A percentile compares a stretch with the other conserved stretches of the same genome.
Conservation (phyloP, 2,888 invertebrate species). For the Machimus rusticus region DNA sequence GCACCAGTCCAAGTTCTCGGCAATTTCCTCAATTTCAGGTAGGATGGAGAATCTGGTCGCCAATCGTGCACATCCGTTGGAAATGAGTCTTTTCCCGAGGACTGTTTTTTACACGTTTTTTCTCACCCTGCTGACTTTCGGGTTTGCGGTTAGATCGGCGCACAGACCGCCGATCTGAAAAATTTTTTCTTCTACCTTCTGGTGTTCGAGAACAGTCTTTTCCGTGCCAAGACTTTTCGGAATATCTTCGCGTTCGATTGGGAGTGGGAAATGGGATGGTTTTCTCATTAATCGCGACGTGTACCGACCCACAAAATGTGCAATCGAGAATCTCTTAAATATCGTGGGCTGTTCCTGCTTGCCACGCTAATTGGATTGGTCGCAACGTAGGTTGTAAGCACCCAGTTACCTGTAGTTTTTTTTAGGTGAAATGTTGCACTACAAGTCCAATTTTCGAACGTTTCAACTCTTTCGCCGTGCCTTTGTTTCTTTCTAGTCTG, state of each 20-base stretch:
- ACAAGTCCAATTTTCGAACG: neutral
- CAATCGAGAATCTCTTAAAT: neutral
- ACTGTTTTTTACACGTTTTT: neutral
- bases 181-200: neutral
- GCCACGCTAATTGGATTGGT: neutral
- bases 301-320: neutral
- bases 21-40: constrained; percentile 52
- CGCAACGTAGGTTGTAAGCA: neutral
- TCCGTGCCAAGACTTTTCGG: constrained; percentile 17
- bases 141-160: neutral
- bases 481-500: neutral
- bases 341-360: neutral
- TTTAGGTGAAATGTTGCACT: neutral
- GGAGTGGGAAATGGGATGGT: neutral
- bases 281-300: neutral
- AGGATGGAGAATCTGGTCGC: neutral
- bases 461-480: neutral
- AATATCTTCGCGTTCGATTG: neutral
- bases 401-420: constrained; percentile 1
- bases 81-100: neutral
- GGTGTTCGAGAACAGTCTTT: constrained; percentile 11
- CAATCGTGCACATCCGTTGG: neutral
- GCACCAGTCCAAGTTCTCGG: constrained; percentile 30
- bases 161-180: neutral
- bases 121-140: neutral